Evolutionary conservation across 2,888 invertebrate species (phyloP).

Genomic region (Drosophila aldrichi): DNA sequence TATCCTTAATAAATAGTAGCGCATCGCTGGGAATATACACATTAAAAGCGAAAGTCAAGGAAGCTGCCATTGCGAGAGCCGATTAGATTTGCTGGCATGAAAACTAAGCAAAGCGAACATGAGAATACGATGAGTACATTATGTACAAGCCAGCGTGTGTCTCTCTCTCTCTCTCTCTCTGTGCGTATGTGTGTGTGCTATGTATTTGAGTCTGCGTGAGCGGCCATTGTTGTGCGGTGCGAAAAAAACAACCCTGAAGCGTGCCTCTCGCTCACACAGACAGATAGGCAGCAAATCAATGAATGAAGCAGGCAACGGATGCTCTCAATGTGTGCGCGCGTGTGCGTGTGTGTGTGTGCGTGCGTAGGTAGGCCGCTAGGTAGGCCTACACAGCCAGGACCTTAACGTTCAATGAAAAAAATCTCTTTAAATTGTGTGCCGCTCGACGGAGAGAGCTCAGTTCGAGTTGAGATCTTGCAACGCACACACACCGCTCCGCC

Average conservation of each 20-base stretch:
- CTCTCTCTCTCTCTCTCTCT: background rate
- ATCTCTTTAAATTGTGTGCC: slow-evolving; percentile 79
- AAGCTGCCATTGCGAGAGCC: slow-evolving; percentile 66
- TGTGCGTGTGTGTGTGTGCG: slow-evolving; percentile 9
- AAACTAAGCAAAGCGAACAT: slow-evolving; percentile 41
- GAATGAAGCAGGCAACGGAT: slow-evolving; percentile 65
- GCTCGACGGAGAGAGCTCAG: slow-evolving; percentile 72
- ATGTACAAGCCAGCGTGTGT: slow-evolving; percentile 51
- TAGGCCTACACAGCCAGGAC: slow-evolving; percentile 60
- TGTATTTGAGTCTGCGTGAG: slow-evolving; percentile 56
- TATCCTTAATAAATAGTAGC: slow-evolving; percentile 45
- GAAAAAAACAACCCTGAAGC: slow-evolving; percentile 79
- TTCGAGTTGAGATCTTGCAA: slow-evolving; percentile 81
- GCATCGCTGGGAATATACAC: slow-evolving; percentile 43
- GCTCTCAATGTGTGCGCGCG: slow-evolving; percentile 28
- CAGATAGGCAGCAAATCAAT: slow-evolving; percentile 77
- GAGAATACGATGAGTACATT: slow-evolving; percentile 46
- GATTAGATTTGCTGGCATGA: slow-evolving; percentile 54
- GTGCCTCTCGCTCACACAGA: slow-evolving; percentile 64
- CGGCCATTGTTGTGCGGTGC: slow-evolving; percentile 77
- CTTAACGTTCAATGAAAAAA: slow-evolving; percentile 52
- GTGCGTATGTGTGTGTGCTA: slow-evolving; percentile 27
- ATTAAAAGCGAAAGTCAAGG: slow-evolving; percentile 76
- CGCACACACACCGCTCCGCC: slow-evolving; percentile 64
- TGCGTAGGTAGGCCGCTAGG: slow-evolving; percentile 61